These are phyloP conservation scores for Meles meles DNA, from an alignment of 2,113 vertebrate genomes.

Conservation along the genomic window DNA sequence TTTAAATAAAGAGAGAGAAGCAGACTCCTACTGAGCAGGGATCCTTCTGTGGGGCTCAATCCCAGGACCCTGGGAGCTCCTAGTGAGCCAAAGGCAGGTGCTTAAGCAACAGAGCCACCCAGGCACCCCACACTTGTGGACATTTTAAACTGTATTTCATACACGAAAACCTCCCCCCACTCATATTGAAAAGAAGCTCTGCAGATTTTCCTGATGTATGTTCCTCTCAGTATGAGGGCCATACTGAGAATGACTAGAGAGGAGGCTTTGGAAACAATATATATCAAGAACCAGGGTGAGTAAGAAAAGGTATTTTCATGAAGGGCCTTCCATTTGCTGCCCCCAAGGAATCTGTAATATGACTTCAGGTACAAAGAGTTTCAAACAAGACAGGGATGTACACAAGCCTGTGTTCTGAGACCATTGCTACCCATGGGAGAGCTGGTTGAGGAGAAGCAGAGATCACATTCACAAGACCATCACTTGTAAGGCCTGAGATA, in stretches of 20 bases:
- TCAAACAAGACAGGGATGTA: background rate
- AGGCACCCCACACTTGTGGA: background rate
- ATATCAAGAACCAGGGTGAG: background rate
- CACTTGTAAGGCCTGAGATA: fast-evolving
- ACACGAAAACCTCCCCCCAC: background rate
- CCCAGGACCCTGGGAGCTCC: background rate
- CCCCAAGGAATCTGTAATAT: background rate
- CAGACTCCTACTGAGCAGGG: background rate
- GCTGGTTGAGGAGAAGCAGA: background rate
- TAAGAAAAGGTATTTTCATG: background rate
- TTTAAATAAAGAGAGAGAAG: background rate
- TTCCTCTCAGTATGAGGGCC: background rate
- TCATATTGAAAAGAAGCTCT: background rate
- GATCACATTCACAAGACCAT: no score
- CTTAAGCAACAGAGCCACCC: background rate
- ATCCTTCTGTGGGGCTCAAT: background rate
- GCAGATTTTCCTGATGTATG: background rate
- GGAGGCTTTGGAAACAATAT: background rate
- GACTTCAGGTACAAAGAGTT: background rate
- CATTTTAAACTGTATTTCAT: background rate
- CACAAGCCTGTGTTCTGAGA: background rate
- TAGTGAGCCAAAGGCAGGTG: background rate
- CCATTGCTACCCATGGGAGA: fast-evolving
- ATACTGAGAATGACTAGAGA: background rate
- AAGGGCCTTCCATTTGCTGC: background rate